Evolutionary conservation across 2,113 vertebrate species (phyloP).

Genomic region (Phyllostomus discolor): DNA sequence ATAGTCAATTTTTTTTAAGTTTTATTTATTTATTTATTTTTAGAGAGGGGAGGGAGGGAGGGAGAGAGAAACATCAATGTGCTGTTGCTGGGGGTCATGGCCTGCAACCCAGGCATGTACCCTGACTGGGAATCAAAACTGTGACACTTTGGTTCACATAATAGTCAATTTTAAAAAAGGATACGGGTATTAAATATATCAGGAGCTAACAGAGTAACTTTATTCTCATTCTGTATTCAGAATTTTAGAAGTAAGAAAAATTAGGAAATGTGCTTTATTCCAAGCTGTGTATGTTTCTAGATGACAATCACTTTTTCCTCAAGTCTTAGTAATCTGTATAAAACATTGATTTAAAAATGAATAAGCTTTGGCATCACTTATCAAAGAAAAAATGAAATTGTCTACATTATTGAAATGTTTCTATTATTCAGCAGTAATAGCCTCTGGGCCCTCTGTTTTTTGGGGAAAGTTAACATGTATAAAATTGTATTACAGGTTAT

Average conservation of each 20-base stretch:
- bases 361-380: background rate
- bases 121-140: too few relatives aligned
- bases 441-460: background rate
- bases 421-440: background rate
- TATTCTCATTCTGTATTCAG: background rate
- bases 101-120: too few relatives aligned
- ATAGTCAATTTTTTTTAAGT: background rate
- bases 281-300: background rate
- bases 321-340: background rate
- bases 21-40: too few relatives aligned
- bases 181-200: background rate
- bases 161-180: background rate
- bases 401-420: background rate
- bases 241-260: slow-evolving; percentile 22
- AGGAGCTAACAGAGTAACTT: background rate
- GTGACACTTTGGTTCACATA: too few relatives aligned
- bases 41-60: too few relatives aligned
- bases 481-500: slow-evolving; percentile 86
- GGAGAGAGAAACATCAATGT: too few relatives aligned
- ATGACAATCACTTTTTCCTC: background rate
- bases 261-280: background rate
- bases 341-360: background rate
- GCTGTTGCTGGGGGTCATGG: too few relatives aligned
- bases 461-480: slow-evolving; percentile 47
- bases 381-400: slow-evolving; percentile 8